Base-by-base conservation (phyloP, 2,888 invertebrate species). In the Mesorhabditis spiculigera region DNA sequence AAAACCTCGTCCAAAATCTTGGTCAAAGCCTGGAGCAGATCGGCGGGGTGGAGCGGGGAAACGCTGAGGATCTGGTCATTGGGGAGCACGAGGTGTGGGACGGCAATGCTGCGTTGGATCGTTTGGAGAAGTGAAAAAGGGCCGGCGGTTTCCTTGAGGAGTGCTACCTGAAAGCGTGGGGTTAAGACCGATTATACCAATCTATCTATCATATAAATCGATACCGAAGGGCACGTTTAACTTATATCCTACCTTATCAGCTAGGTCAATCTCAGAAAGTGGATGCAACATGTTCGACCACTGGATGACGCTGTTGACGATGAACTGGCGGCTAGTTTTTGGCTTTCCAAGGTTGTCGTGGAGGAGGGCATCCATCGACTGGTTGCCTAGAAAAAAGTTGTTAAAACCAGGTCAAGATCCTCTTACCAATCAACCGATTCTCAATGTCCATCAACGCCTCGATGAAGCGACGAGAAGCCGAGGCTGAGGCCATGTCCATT, bases 281-380 rank as follows among this genome's bases (percentile, higher is more conserved):
- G 84, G 84, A 71, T 82, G 82, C 44, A 85, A 75, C 77, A 80
- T 74, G 45, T 80, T 82, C 43, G 84, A 77, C 84, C 84, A 85
- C 13, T 77, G 75, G 65, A 85, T 79, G 71, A 85, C 65, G 58
- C 74, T 71, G 63, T 78, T 75, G 43, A 84, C 74, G 1, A 78
- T 74, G 61, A 78, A 66, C 50, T 83, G 81, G 42, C 80, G 67
- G 43, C 78, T 71, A 66, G 68, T 75, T 70, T 71, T 71, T 44
- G 65, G 67, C 41, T 44, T 45, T 44, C 70, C 68, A 16, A 43
- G 43, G n/a, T 76, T 76, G 16, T 76, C 76, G 61, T 77, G 67
- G 41, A 80, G 66, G 1, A 80, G 69, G 0, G 76, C 75, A 65
- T 76, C 75, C 73, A 78, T 75, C 44, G 72, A 73, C 64, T 80